These are phyloP conservation scores for Cirrhinus molitorella DNA, from an alignment of 2,797 vertebrate species.

Conservation along the genomic window DNA sequence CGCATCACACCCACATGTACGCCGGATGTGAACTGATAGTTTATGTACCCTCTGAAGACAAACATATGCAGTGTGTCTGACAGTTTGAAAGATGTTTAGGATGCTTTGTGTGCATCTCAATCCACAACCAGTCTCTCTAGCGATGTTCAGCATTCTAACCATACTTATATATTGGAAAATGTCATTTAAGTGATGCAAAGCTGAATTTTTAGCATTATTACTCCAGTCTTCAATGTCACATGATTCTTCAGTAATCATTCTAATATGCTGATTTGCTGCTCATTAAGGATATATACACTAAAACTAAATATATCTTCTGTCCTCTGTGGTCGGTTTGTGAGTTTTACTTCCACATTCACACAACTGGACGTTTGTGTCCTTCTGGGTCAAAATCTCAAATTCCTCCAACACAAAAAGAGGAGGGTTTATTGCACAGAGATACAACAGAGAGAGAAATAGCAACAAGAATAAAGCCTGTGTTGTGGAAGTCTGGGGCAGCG, in stretches of 20 bases:
- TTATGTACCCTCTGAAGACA: conserved; percentile 36
- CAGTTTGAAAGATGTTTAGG: not conserved
- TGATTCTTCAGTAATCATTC: not conserved
- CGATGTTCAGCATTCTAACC: too few relatives aligned
- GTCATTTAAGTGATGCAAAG: not conserved
- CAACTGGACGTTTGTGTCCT: not conserved
- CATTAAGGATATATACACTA: not conserved
- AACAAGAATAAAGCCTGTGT: conserved; percentile 23
- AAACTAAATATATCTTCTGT: not conserved
- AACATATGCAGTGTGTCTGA: conserved; percentile 23
- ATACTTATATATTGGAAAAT: not conserved
- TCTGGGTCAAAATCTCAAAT: conserved; percentile 5
- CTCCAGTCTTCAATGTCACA: not conserved
- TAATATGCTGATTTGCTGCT: not conserved
- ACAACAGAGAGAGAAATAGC: not conserved
- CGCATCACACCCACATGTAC: conserved; percentile 39
- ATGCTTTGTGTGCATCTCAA: not conserved
- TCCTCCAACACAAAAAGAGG: not conserved
- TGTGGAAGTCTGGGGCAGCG: conserved; percentile 32
- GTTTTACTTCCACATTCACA: not conserved
- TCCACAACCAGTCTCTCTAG: too few relatives aligned
- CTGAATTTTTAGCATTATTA: not conserved
- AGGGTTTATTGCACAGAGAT: not conserved
- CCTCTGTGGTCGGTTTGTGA: not conserved
- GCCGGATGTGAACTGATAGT: conserved; percentile 47